Base-by-base conservation (phyloP, 2,888 invertebrate species). In the Xestoiulus laeticollis region DNA sequence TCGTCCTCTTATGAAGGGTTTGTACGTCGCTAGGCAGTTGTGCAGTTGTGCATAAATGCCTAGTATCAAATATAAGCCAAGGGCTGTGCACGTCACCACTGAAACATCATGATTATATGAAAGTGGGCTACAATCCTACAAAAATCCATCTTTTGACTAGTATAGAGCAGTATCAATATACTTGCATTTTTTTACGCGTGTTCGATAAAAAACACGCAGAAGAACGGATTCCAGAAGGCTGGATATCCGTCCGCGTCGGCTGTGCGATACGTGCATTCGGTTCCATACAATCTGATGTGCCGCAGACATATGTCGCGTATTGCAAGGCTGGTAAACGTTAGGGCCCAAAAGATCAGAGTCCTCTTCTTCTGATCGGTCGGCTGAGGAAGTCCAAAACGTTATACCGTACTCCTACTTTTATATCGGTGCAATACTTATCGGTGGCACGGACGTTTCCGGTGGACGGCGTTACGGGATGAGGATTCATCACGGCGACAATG, bases 81-180 rank as follows among this genome's bases (percentile, higher is more conserved):
- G 59, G 59, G 22, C n/a, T 10, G 59, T 68, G 59, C 59, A 68
- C 22, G 30, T 14, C 30, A 78, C 14, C 30, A 78, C 78, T 78
- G 26, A 78, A 30, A 78, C 26, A 78, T 30, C 78, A 30, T 78
- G 78, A 78, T 78, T 78, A 78, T 78, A 78, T 26, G 12, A 26
- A 30, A 78, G 4, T 8, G 78, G 30, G 26, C 78, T 78, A 78
- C 12, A 78, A 14, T 12, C 30, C 78, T 78, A 78, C 78, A 59
- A 68, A 68, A 78, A 78, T 30, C 14, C 30, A 26, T 26, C 16
- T 10, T 3, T 78, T 78, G 78, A 78, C 78, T 78, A 78, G 78
- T 30, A 78, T 78, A 78, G 78, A 78, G 78, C 78, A 78, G 78
- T 78, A 78, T 78, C 78, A 30, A 78, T 30, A 78, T 78, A 78